Percentiles rank a stretch among this genome's conserved stretches.
Evolutionary conservation across 2,797 vertebrate genomes (phyloP).

Genomic region (Ctenochaetus hawaiiensis): DNA sequence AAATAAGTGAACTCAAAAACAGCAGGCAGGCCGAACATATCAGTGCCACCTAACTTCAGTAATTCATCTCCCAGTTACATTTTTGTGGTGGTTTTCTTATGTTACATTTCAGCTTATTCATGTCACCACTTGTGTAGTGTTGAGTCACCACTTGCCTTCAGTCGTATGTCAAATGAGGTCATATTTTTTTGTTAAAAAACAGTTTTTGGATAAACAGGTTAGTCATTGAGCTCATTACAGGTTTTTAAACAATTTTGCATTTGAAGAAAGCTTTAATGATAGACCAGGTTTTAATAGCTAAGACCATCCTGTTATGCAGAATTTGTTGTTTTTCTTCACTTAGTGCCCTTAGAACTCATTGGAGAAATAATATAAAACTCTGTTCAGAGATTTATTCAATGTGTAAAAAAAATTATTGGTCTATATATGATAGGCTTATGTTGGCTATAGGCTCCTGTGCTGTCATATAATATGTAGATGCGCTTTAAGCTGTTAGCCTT

Average conservation of each 20-base stretch:
- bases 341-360: neutral
- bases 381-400: neutral
- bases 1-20: neutral
- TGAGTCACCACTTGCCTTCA: slow-evolving; percentile 21
- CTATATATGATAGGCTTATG: neutral
- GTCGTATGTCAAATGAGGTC: slow-evolving; percentile 22
- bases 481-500: slow-evolving; percentile 65
- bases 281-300: neutral
- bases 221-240: slow-evolving; percentile 2
- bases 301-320: neutral
- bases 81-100: slow-evolving; percentile 25
- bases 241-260: neutral
- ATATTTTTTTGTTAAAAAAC: neutral
- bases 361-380: neutral
- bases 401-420: neutral
- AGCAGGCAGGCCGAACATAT: slow-evolving; percentile 1
- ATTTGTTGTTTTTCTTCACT: neutral
- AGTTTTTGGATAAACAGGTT: slow-evolving; percentile 2
- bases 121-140: slow-evolving; percentile 3
- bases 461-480: slow-evolving; percentile 43
- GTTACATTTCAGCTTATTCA: slow-evolving; percentile 14
- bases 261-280: neutral
- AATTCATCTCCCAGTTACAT: slow-evolving; percentile 1
- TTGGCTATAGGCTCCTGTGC: slow-evolving; percentile 22
- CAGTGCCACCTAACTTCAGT: neutral